Evolutionary conservation across 2,797 vertebrate species (phyloP).

Genomic region (Malacoctenus gilli): DNA sequence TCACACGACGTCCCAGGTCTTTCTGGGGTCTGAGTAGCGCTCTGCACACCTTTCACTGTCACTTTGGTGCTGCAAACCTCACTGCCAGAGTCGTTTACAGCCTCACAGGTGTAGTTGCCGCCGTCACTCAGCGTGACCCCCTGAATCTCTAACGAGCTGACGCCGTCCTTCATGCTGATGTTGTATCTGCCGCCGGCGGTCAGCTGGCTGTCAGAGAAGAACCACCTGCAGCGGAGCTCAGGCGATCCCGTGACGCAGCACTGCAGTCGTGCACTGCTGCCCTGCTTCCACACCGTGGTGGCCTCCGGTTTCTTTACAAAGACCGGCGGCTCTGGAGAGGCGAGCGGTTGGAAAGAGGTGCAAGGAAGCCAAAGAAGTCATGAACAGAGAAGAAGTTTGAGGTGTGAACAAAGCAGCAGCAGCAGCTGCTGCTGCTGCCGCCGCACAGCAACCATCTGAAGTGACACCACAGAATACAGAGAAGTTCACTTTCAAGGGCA

Average conservation of each 20-base stretch:
- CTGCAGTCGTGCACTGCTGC: slow-evolving; percentile 83
- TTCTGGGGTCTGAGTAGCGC: background rate
- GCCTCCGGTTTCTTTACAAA: slow-evolving; percentile 89
- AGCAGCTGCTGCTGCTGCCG: background rate
- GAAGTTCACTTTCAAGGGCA: slow-evolving; percentile 47
- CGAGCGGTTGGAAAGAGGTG: slow-evolving; percentile 36
- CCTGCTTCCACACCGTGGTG: slow-evolving; percentile 87
- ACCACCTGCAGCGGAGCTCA: slow-evolving; percentile 89
- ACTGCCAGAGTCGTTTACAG: slow-evolving; percentile 87
- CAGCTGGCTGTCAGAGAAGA: slow-evolving; percentile 87
- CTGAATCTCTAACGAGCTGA: slow-evolving; percentile 83
- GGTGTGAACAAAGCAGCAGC: background rate
- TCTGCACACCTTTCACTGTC: slow-evolving; percentile 89
- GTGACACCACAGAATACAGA: slow-evolving; percentile 25
- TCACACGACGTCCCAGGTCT: no score
- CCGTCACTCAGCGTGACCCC: slow-evolving; percentile 83
- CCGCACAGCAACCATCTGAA: background rate
- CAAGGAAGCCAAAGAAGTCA: slow-evolving; percentile 20
- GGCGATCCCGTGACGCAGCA: slow-evolving; percentile 90
- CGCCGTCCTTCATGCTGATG: slow-evolving; percentile 80
- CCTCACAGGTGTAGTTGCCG: slow-evolving; percentile 89
- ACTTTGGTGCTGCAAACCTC: slow-evolving; percentile 88
- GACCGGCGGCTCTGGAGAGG: slow-evolving; percentile 67
- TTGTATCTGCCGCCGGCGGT: slow-evolving; percentile 77
- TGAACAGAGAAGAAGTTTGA: slow-evolving; percentile 21